Conservation (phyloP, 2,888 invertebrate genomes). For the Abscondita cerata region DNA sequence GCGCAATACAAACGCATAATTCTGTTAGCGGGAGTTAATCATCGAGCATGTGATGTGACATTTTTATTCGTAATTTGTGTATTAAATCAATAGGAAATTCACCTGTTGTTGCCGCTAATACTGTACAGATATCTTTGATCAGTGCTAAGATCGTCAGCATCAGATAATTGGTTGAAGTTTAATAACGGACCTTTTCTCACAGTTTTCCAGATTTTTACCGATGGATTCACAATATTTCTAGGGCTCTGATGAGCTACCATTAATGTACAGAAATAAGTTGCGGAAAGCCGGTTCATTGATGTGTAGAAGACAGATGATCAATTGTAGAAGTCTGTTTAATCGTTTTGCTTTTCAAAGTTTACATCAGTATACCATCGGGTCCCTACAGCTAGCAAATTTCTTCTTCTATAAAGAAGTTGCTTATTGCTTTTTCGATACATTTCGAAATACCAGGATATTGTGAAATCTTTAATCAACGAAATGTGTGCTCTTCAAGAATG, state of each 20-base stretch:
- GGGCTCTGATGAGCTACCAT: background rate
- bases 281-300: background rate
- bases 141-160: background rate
- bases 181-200: background rate
- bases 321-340: background rate
- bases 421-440: slow-evolving; percentile 1
- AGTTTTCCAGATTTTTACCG: background rate
- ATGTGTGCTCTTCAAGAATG: background rate
- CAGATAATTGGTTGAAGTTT: background rate
- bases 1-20: background rate
- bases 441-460: background rate
- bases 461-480: background rate
- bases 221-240: background rate
- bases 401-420: background rate
- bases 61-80: background rate
- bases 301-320: background rate
- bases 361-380: no score
- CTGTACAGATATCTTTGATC: background rate
- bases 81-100: background rate
- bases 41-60: background rate
- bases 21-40: background rate
- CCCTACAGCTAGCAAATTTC: no score
- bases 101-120: background rate
- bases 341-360: no score
- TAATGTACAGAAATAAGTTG: background rate